phyloP scores from a whole-genome alignment of 2,797 vertebrate species.

The Eulemur coronatus region DNA sequence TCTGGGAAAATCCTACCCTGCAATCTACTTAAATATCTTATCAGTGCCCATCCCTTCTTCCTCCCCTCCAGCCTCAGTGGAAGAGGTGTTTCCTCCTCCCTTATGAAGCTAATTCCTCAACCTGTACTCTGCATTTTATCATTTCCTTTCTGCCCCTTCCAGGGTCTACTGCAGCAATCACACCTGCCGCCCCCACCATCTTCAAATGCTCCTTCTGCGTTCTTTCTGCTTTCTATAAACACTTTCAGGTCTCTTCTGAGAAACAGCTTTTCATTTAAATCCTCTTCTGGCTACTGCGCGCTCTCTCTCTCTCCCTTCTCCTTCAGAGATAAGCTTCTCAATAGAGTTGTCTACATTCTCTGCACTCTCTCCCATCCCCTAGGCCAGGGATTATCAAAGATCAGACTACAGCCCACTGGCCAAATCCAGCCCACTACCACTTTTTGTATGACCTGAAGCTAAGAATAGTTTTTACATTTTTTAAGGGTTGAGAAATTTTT shows the following conservation, averaged over 20 bases:
- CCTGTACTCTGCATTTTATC: not conserved
- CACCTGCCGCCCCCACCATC: not conserved
- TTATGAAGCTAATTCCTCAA: not conserved
- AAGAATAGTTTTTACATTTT: conserved; percentile 17
- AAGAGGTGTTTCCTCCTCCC: conserved; percentile 14
- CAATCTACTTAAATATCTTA: not conserved
- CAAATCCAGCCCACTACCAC: not conserved
- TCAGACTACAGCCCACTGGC: not conserved
- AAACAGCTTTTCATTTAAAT: not conserved
- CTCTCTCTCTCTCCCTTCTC: not conserved
- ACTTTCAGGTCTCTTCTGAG: not conserved
- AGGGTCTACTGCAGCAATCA: not conserved
- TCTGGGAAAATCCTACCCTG: not conserved
- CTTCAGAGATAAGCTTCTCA: not conserved
- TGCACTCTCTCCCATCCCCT: not conserved
- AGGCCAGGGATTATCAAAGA: not conserved
- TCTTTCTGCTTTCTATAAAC: not conserved
- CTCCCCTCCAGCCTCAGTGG: not conserved
- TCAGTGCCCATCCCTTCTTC: not conserved
- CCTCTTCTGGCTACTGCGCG: not conserved
- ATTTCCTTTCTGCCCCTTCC: not conserved
- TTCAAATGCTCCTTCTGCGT: not conserved
- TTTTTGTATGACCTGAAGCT: not conserved
- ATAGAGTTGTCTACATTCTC: not conserved
- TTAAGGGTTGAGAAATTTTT: not conserved